phyloP scores from a whole-genome alignment of 2,797 vertebrate species.

The Clarias laeviceps region DNA sequence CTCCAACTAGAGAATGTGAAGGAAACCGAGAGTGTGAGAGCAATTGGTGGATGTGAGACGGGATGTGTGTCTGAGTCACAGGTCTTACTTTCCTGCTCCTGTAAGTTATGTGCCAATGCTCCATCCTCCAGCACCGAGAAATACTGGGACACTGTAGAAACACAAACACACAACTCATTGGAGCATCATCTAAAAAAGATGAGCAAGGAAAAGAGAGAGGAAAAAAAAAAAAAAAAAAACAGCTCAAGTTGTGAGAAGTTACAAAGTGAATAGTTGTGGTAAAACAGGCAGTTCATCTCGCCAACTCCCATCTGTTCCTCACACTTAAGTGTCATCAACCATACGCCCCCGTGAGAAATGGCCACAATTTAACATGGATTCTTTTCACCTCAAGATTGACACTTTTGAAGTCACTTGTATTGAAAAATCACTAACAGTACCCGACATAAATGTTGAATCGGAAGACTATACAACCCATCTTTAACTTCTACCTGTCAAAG shows the following conservation, averaged over 20 bases:
- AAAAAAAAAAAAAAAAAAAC: not conserved
- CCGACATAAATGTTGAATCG: not conserved
- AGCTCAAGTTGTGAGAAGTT: conserved; percentile 13
- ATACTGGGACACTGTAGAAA: conserved; percentile 71
- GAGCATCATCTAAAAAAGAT: conserved; percentile 41
- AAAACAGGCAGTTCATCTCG: conserved; percentile 25
- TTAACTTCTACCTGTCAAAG: not conserved
- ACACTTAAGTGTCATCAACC: not conserved
- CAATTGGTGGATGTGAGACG: not conserved
- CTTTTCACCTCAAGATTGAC: not conserved
- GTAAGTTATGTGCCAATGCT: conserved; percentile 74
- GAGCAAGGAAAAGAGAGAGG: not conserved
- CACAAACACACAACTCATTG: conserved; percentile 46
- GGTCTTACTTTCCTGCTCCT: conserved; percentile 81
- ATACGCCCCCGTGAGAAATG: not conserved
- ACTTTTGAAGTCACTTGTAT: not conserved
- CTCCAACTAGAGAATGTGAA: not conserved
- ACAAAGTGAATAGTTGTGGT: not conserved
- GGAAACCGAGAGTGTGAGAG: conserved; percentile 7
- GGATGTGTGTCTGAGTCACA: not conserved
- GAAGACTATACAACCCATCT: not conserved
- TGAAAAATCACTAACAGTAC: not conserved
- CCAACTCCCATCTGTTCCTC: conserved; percentile 8
- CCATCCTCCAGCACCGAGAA: conserved; percentile 78
- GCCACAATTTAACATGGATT: not conserved